Evolutionary conservation across 2,113 vertebrate genomes (phyloP).

Genomic region (Paralichthys olivaceus): DNA sequence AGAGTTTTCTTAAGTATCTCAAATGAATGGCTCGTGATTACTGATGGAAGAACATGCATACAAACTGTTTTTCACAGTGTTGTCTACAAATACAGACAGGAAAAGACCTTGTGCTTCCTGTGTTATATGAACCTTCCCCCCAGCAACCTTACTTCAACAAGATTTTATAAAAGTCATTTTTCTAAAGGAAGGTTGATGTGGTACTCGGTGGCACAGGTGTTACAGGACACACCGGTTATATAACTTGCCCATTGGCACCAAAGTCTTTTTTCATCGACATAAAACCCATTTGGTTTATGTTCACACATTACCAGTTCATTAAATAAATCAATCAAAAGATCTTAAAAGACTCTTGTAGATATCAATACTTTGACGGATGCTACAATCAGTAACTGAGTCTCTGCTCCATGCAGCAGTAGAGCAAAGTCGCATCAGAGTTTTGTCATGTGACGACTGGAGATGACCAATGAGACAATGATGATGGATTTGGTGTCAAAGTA

Average conservation of each 20-base stretch:
- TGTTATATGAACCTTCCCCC: too few relatives aligned
- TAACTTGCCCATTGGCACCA: not conserved
- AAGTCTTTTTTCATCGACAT: not conserved
- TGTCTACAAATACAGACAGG: not conserved
- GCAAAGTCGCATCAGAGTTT: not conserved
- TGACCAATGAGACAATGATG: not conserved
- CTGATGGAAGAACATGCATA: not conserved
- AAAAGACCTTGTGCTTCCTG: too few relatives aligned
- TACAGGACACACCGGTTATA: not conserved
- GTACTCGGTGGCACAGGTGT: not conserved
- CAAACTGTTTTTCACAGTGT: not conserved
- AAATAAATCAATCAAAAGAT: too few relatives aligned
- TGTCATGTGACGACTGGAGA: not conserved
- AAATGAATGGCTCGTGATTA: slow-evolving; percentile 21
- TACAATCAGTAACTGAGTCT: too few relatives aligned
- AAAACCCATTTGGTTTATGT: not conserved
- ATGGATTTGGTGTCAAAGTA: not conserved
- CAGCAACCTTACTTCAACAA: too few relatives aligned
- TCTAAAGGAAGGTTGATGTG: not conserved
- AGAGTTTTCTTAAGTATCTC: not conserved
- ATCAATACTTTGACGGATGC: too few relatives aligned
- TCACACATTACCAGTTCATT: not conserved
- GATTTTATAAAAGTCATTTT: not conserved
- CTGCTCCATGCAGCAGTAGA: not conserved
- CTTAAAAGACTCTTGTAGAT: too few relatives aligned